A percentile compares a stretch with the other conserved stretches of the same genome.
These are phyloP conservation scores for Macrophya annulata DNA, from an alignment of 2,888 invertebrate species.

Conservation along the genomic window DNA sequence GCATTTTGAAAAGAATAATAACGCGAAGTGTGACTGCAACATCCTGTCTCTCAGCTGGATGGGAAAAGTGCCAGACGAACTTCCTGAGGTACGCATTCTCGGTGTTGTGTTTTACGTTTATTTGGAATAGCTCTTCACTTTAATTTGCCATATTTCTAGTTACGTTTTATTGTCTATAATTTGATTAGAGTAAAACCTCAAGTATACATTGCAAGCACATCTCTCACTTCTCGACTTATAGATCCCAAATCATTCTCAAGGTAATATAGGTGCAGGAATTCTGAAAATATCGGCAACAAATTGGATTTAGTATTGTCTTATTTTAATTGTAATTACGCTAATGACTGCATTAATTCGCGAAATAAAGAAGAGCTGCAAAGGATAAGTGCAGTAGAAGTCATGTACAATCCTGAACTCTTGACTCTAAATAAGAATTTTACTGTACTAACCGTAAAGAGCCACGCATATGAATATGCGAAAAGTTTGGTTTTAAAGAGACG, in stretches of 20 bases:
- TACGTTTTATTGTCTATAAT: background rate
- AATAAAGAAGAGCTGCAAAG: background rate
- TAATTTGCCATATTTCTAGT: background rate
- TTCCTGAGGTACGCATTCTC: slow-evolving; percentile 90
- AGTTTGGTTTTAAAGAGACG: slow-evolving; percentile 42
- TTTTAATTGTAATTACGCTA: background rate
- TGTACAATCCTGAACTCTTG: background rate
- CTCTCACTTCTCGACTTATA: background rate
- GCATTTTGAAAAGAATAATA: slow-evolving; percentile 96
- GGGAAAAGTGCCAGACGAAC: slow-evolving; percentile 98
- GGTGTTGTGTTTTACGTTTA: slow-evolving; percentile 36
- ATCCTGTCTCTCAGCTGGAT: slow-evolving; percentile 98
- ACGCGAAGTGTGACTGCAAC: slow-evolving; percentile 97
- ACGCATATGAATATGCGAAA: background rate
- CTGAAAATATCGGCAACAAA: background rate
- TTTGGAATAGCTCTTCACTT: background rate
- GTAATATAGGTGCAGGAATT: background rate
- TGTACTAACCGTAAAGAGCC: background rate
- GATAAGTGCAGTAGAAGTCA: background rate
- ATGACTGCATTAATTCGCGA: background rate
- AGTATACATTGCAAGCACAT: background rate
- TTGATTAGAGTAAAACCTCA: background rate
- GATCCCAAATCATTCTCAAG: background rate
- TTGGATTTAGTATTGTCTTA: background rate
- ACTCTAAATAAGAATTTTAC: background rate